Evolutionary conservation across 2,797 vertebrate genomes (phyloP), one percentile per base, ranked within the genome.

Genomic region (Alfaro cultratus): DNA sequence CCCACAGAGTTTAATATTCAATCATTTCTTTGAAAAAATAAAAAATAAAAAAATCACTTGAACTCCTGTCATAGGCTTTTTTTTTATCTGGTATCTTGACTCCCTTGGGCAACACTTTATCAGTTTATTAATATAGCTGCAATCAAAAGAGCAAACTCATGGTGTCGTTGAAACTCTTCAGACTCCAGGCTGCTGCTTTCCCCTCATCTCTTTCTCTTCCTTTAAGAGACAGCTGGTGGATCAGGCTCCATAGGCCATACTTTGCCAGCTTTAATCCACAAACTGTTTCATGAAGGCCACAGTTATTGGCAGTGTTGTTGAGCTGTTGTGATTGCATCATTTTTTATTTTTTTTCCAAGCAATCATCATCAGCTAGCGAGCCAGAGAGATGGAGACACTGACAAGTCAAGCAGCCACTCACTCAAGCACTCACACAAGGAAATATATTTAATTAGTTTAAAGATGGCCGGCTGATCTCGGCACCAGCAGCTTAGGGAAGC

Each of bases 391-490:
- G 29, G 84, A 87, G 80, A 80, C 78, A 41, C 76, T 76, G 86
- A 84, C 85, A 82, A 83, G 81, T 26, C 74, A 80, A 75, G 80
- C 82, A 84, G 83, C 78, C 80, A 73, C 62, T 77, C 34, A 77
- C 79, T 85, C 67, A 15, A 72, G 82, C 89, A 46, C 81, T 78
- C 75, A 26, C 72, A 76, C 9, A 12, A 80, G 74, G 83, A 83
- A 82, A 80, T 60, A 76, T 77, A 80, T 91, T 91, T 93, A 94
- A 93, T 94, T 92, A 88, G 87, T 86, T 88, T 86, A 76, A 88
- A 89, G 88, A 92, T 88, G 89, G 78, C 81, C 43, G 47, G 79
- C 80, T 79, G 85, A 89, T 91, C 79, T 71, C 89, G 83, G 92
- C 90, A 91, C 91, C 87, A 87, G 87, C 90, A 92, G 85, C 79